Evolutionary conservation across 2,888 invertebrate species (phyloP), one percentile per base, ranked within the genome.

Genomic region (Tetramorium bicarinatum): DNA sequence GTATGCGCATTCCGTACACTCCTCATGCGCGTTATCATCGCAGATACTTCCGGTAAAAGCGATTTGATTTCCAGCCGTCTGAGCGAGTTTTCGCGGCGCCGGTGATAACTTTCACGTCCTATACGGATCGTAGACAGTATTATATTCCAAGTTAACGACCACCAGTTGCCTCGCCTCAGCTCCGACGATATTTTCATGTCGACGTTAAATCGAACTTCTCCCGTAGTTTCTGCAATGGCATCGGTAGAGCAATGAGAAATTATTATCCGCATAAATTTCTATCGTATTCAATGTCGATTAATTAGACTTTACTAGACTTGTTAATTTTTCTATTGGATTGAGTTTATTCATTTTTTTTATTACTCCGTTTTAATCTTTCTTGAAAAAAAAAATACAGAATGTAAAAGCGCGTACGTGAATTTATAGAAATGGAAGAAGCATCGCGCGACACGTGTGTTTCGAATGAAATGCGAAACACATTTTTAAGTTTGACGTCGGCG

Each of bases 41-140:
- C 15, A 13, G 41, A 29, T 34, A 67, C 71, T 80, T 80, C 79
- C 79, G 79, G 71, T 71, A 80, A 80, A 80, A 80, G 79, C 59
- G 59, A 80, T 80, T 71, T 71, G 38, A 71, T 71, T 80, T 71
- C 47, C 59, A 80, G 71, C 18, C 47, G 34, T 47, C 47, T 71
- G 44, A 79, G 71, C 25, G 59, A 71, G 59, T 80, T 80, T 80
- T 71, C 71, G 59, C 79, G 15, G 69, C 67, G 44, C 29, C 54
- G 56, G 38, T 76, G 76, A 79, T 79, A 79, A 80, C 79, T 80
- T 80, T 80, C 79, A 71, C 79, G 79, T 71, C 38, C 47, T 59
- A n/a, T 74, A 47, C 47, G 56, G 59, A 80, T 71, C 49, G 79
- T 61, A 80, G 59, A 71, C 18, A 59, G 71, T 69, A 69, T 79